Conservation (phyloP, 1,140 invertebrate species). For the Limonius californicus region DNA sequence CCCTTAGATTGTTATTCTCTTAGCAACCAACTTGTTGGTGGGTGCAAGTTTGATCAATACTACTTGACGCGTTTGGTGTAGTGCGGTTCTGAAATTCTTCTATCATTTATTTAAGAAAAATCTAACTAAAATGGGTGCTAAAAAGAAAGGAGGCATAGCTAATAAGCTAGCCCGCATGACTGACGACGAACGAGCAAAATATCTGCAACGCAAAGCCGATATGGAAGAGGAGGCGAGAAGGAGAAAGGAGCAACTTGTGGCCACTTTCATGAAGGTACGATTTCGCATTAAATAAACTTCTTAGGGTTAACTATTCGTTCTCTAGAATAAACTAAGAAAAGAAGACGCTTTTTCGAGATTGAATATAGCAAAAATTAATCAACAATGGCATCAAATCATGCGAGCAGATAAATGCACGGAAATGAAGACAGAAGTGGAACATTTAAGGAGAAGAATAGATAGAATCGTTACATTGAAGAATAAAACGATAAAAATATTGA, state of each 20-base stretch:
- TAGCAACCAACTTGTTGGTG: no score
- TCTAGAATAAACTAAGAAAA: constrained; percentile 71
- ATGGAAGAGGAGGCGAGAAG: constrained; percentile 71
- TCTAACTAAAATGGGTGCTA: constrained; percentile 41
- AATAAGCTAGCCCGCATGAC: constrained; percentile 77
- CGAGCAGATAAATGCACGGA: constrained; percentile 70
- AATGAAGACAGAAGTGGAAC: constrained; percentile 57
- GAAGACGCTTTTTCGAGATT: constrained; percentile 73
- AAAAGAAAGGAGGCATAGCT: constrained; percentile 65
- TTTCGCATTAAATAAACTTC: background rate
- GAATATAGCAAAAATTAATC: constrained; percentile 78
- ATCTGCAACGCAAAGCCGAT: constrained; percentile 73
- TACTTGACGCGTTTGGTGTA: no score
- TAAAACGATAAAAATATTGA: constrained; percentile 57
- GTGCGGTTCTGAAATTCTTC: no score
- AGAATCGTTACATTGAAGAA: constrained; percentile 62
- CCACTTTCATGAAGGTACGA: constrained; percentile 72
- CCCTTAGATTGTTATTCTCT: no score
- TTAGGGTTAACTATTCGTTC: background rate
- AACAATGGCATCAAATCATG: constrained; percentile 73
- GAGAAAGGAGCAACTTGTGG: constrained; percentile 72
- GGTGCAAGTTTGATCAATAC: no score
- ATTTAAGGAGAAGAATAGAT: constrained; percentile 58
- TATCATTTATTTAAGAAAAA: no score
- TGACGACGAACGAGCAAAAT: constrained; percentile 72